Base-by-base conservation (phyloP, 23 tunicate species). In the Aplidium turbinatum region DNA sequence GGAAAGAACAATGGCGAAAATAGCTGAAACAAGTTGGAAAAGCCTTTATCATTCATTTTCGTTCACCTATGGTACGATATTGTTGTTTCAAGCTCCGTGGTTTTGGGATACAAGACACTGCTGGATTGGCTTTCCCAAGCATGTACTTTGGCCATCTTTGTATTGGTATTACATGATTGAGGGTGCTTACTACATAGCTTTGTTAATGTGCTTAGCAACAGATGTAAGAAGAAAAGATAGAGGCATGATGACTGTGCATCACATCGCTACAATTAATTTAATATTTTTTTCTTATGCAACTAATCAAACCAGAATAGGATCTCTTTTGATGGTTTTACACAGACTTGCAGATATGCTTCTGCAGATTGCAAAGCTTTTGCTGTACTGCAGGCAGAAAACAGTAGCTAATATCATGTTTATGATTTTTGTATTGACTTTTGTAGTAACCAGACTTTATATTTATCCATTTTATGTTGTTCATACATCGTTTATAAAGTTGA, bases 261-360 rank as follows among this genome's bases (percentile, higher is more conserved):
- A 70, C 22, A 34, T 47, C 22, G 60, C 35, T 16, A n/a, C 76
- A 2, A 6, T 70, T 47, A 47, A 13, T 6, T 38, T 70, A 27
- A 70, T 70, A 3, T n/a, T 48, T 21, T 70, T 70, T 35, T 70
- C 76, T 21, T 70, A 70, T n/a, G 61, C 76, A 9, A 42, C 57
- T 3, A 70, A 70, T n/a, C 31, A 42, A 42, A 31, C 31, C 4
- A 32, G 76, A 48, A 70, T 47, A 47, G 76, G 76, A 3, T 45
- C 76, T 28, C 61, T 70, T 5, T 23, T 48, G 29, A 46, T 70
- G 76, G 20, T 48, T 16, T 34, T 70, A 28, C 76, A 70, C 32
- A 20, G 57, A 24, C 35, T 35, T 4, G 76, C 76, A 47, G 61
- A 47, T 5, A 28, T 70, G 31, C 31, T 70, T 27, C 60, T 70